These are phyloP conservation scores for Drosophila mojavensis DNA, from an alignment of 1,140 invertebrate genomes.

Conservation along the genomic window DNA sequence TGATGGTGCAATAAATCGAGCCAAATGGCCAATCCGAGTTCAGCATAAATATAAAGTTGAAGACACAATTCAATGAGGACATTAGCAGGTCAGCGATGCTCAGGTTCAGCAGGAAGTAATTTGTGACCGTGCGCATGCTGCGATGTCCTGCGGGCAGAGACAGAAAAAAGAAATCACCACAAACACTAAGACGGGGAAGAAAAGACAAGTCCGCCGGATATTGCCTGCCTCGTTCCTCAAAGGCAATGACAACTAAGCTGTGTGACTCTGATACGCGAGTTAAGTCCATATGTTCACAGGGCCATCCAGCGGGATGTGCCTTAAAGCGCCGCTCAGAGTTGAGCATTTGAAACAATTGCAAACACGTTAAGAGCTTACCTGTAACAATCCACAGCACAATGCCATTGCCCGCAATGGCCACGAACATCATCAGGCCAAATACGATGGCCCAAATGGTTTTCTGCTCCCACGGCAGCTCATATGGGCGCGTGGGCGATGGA, in stretches of 20 bases:
- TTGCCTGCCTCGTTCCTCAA: constrained; percentile 32
- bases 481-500: constrained; percentile 80
- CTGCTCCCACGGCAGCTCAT: constrained; percentile 83
- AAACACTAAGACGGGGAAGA: constrained; percentile 43
- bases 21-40: constrained; percentile 94
- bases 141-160: constrained; percentile 87
- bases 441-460: constrained; percentile 89
- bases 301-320: constrained; percentile 1
- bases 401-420: constrained; percentile 92
- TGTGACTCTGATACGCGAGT: constrained; percentile 34
- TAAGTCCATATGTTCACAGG: neutral
- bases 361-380: constrained; percentile 85
- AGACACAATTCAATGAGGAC: constrained; percentile 95
- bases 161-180: constrained; percentile 15
- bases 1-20: constrained; percentile 92
- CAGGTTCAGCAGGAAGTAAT: constrained; percentile 97
- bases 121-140: constrained; percentile 97
- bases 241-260: neutral
- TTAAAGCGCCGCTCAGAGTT: constrained; percentile 26
- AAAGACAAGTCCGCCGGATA: constrained; percentile 46
- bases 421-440: constrained; percentile 90
- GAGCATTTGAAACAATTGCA: constrained; percentile 4
- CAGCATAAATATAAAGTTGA: constrained; percentile 96
- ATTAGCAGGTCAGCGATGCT: constrained; percentile 96
- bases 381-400: constrained; percentile 96